Conservation (phyloP, 2,113 vertebrate genomes). For the Catagonus wagneri region DNA sequence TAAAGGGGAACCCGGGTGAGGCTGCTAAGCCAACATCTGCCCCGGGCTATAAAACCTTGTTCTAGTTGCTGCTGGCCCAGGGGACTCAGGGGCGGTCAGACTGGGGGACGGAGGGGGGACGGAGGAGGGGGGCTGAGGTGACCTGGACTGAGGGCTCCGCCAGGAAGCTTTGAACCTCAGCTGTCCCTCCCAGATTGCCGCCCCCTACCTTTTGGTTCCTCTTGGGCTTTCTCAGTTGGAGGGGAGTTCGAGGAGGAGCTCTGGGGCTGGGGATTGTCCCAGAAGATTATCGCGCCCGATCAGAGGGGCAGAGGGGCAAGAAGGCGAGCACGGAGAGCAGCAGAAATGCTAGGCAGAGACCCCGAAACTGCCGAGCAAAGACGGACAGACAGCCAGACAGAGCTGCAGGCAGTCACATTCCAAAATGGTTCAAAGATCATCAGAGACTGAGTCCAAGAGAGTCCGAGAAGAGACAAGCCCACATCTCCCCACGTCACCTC, state of each 20-base stretch:
- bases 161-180: slow-evolving; percentile 72
- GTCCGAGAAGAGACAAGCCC: background rate
- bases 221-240: slow-evolving; percentile 48
- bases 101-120: no score
- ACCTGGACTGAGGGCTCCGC: slow-evolving; percentile 23
- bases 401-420: background rate
- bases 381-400: background rate
- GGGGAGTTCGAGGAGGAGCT: background rate
- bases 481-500: background rate
- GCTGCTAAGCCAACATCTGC: slow-evolving; percentile 69
- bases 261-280: background rate
- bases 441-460: background rate
- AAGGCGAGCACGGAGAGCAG: background rate
- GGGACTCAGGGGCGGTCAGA: slow-evolving; percentile 29
- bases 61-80: slow-evolving; percentile 46
- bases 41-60: slow-evolving; percentile 71
- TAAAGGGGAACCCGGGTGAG: slow-evolving; percentile 69
- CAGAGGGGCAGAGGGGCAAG: background rate
- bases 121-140: no score
- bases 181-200: slow-evolving; percentile 9
- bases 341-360: background rate
- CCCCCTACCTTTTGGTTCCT: slow-evolving; percentile 68
- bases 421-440: background rate
- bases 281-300: background rate
- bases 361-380: background rate